Conservation (phyloP, 2,797 vertebrate species). For the Mormyrops attenuatus region DNA sequence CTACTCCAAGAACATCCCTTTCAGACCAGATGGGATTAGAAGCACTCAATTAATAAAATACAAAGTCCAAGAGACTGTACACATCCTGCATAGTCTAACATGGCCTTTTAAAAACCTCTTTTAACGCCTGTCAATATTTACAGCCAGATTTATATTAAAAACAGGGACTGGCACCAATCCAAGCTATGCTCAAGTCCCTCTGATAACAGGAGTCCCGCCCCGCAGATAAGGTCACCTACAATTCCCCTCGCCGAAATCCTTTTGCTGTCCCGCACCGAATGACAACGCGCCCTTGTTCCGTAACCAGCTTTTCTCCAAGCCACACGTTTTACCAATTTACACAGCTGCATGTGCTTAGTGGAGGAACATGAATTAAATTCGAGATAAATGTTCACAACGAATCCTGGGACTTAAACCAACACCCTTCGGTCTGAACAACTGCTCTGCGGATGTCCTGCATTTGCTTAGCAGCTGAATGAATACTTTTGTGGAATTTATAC, state of each 20-base stretch:
- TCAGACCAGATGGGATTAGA: neutral
- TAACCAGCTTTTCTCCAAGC: neutral
- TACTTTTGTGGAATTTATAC: neutral
- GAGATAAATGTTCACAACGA: neutral
- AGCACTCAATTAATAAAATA: neutral
- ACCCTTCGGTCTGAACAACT: neutral
- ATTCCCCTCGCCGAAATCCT: neutral
- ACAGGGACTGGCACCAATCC: constrained; percentile 28
- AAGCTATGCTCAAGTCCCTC: constrained; percentile 13
- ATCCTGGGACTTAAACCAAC: neutral
- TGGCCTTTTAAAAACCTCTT: constrained; percentile 7
- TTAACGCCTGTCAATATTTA: constrained; percentile 24
- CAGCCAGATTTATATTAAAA: constrained; percentile 25
- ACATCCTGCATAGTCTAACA: neutral
- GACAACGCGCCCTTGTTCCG: neutral
- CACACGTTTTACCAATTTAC: neutral
- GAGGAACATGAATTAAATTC: neutral
- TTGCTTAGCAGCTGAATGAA: neutral
- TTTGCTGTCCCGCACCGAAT: neutral
- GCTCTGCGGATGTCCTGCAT: neutral
- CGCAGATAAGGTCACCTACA: constrained; percentile 26
- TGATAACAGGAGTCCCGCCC: constrained; percentile 16
- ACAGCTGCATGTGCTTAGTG: neutral
- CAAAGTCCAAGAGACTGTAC: neutral
- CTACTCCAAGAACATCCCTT: neutral